These are phyloP conservation scores for Myxocyprinus asiaticus DNA, from an alignment of 2,113 vertebrate species.

Conservation along the genomic window DNA sequence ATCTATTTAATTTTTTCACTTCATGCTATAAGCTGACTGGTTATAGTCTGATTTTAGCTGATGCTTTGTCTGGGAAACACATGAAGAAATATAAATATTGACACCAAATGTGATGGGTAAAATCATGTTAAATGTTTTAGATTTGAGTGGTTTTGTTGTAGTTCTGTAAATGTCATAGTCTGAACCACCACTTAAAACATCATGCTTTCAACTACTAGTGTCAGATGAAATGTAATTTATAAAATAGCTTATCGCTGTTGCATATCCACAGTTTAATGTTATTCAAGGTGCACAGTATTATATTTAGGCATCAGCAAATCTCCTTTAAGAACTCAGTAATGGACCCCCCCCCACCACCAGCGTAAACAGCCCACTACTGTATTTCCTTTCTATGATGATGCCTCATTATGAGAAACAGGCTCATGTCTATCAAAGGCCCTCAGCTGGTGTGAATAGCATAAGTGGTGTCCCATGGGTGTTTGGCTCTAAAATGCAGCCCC, in stretches of 20 bases:
- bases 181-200: too few relatives aligned
- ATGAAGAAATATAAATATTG: not conserved
- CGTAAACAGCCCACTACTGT: not conserved
- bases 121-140: not conserved
- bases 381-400: not conserved
- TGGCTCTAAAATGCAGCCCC: conserved; percentile 12
- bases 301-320: not conserved
- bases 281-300: not conserved
- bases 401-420: not conserved
- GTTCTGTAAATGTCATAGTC: too few relatives aligned
- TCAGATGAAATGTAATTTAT: too few relatives aligned
- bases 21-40: not conserved
- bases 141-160: too few relatives aligned
- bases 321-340: not conserved
- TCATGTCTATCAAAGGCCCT: not conserved
- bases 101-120: not conserved
- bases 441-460: conserved; percentile 33
- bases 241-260: too few relatives aligned
- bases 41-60: not conserved
- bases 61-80: not conserved
- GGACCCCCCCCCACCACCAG: not conserved
- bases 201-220: too few relatives aligned
- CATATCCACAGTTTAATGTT: too few relatives aligned
- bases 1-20: not conserved
- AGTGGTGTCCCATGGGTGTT: conserved; percentile 24